phyloP scores from a whole-genome alignment of 2,113 vertebrate genomes.

The Tetraodon nigroviridis region DNA sequence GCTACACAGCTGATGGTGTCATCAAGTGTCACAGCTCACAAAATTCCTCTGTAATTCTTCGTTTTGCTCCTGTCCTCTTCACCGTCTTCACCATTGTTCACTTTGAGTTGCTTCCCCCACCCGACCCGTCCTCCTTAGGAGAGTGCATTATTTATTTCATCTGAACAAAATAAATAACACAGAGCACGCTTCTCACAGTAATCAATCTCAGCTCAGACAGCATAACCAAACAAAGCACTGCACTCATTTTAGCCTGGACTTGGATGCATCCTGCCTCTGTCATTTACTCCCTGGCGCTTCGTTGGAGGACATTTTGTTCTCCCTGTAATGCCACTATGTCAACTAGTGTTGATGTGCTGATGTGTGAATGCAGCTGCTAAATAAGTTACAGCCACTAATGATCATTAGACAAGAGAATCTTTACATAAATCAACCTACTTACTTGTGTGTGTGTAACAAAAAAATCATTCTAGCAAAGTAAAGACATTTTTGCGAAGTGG shows the following conservation, averaged over 20 bases:
- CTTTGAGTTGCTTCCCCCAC: constrained; percentile 32
- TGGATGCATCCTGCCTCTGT: constrained; percentile 62
- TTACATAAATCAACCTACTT: constrained; percentile 35
- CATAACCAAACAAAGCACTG: constrained; percentile 72
- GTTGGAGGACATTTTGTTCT: constrained; percentile 76
- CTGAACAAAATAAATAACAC: constrained; percentile 65
- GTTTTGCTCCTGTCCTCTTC: constrained; percentile 49
- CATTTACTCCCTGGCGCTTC: constrained; percentile 52
- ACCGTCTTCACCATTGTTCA: constrained; percentile 33
- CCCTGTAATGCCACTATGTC: constrained; percentile 72
- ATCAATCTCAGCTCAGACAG: constrained; percentile 75
- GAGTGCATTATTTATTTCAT: constrained; percentile 73
- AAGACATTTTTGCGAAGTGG: too few relatives aligned
- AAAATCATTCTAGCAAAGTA: too few relatives aligned
- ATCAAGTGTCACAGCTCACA: constrained; percentile 22
- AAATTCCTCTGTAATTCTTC: constrained; percentile 25
- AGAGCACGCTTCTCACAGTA: constrained; percentile 69
- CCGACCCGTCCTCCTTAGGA: constrained; percentile 43
- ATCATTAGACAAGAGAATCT: constrained; percentile 57
- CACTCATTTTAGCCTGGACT: constrained; percentile 61
- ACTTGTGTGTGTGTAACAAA: too few relatives aligned
- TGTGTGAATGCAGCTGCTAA: constrained; percentile 70
- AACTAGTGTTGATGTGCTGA: constrained; percentile 67
- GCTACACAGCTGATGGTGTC: constrained; percentile 27
- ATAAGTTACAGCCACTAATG: constrained; percentile 60